A percentile compares a stretch with the other conserved stretches of the same genome.
These are phyloP conservation scores for Pseudococcus longispinus DNA, from an alignment of 2,888 invertebrate genomes.

Conservation along the genomic window DNA sequence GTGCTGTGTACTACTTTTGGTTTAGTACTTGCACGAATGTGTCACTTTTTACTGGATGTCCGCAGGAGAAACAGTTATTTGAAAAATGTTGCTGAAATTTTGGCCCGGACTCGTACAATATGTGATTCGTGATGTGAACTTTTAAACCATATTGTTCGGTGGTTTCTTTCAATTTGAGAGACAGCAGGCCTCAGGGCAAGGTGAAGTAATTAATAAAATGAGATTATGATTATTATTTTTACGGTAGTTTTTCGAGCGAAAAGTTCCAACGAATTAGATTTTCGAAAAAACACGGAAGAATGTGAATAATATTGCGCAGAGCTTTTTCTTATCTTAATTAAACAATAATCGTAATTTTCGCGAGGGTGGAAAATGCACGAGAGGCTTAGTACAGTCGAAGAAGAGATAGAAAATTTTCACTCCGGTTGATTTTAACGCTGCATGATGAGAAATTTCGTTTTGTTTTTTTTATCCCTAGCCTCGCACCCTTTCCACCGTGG, in stretches of 20 bases:
- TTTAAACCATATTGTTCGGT: not conserved
- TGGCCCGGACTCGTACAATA: not conserved
- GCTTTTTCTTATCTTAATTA: constrained; percentile 31
- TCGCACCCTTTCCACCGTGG: too few species aligned
- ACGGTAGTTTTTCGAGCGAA: not conserved
- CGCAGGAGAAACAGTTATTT: not conserved
- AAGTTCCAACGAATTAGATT: not conserved
- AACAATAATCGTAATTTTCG: constrained; percentile 22
- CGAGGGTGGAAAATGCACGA: not conserved
- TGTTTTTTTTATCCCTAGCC: too few species aligned
- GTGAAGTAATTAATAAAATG: not conserved
- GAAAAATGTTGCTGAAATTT: not conserved
- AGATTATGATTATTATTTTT: constrained; percentile 20
- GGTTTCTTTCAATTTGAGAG: not conserved
- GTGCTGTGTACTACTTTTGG: not conserved
- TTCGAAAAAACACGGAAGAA: not conserved
- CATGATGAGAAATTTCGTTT: too few species aligned
- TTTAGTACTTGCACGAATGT: not conserved
- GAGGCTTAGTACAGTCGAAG: not conserved
- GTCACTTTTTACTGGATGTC: not conserved
- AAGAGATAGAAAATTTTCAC: not conserved
- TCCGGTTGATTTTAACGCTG: not conserved
- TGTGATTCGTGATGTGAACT: not conserved
- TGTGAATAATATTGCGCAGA: not conserved
- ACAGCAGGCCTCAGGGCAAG: not conserved